phyloP scores from a whole-genome alignment of 2,113 vertebrate species.

The Cinclus cinclus region DNA sequence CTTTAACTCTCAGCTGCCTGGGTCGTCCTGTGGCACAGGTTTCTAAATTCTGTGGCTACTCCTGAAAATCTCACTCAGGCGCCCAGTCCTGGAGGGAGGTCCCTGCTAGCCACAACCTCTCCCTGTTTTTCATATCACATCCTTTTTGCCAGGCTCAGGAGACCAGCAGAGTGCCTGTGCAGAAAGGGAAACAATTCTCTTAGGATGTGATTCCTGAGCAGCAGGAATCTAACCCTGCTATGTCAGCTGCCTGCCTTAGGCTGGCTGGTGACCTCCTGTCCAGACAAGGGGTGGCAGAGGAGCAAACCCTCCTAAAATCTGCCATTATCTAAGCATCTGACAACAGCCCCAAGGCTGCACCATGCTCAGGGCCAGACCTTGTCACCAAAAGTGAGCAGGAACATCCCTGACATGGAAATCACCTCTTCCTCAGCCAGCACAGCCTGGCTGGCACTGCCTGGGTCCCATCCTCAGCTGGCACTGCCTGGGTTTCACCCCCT shows the following conservation, averaged over 20 bases:
- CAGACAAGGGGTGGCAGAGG: not conserved
- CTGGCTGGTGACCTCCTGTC: not conserved
- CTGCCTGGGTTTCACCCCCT: not conserved
- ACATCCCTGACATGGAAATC: not conserved
- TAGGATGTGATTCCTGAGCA: not conserved
- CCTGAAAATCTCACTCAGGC: not conserved
- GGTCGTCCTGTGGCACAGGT: fast-evolving
- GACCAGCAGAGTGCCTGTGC: not conserved
- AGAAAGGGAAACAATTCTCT: not conserved
- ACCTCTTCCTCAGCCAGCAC: not conserved
- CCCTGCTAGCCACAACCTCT: not conserved
- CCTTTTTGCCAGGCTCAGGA: not conserved
- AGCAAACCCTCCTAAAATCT: not conserved
- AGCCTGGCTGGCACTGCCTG: not conserved
- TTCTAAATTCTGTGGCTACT: not conserved
- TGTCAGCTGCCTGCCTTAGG: not conserved
- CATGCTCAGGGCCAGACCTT: not conserved
- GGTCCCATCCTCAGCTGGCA: too few species aligned
- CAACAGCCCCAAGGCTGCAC: not conserved
- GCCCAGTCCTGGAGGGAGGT: not conserved
- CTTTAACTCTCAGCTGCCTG: not conserved
- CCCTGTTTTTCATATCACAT: not conserved
- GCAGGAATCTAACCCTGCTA: not conserved
- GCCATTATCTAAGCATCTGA: not conserved
- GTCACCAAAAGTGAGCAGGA: not conserved